These are phyloP conservation scores for Amaurobius ferox DNA, from an alignment of 2,888 invertebrate genomes.

Conservation along the genomic window DNA sequence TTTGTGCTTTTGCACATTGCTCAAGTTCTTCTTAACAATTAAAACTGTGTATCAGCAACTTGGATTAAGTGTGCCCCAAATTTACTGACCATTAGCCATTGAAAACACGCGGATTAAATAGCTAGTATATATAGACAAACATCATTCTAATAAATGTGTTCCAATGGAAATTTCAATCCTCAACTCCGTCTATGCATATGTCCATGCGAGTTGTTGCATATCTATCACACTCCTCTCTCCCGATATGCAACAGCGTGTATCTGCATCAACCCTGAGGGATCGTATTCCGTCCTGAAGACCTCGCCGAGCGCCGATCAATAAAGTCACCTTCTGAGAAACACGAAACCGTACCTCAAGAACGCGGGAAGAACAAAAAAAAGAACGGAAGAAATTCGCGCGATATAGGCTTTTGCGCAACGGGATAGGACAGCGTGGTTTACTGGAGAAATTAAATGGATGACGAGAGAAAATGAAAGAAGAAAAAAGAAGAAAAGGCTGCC, in stretches of 20 bases:
- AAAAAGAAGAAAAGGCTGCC: not conserved
- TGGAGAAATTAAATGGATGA: conserved; percentile 4
- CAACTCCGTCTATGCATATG: not conserved
- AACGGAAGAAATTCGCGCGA: conserved; percentile 1
- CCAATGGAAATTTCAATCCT: too few species aligned
- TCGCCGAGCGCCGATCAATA: conserved; percentile 8
- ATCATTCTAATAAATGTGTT: too few species aligned
- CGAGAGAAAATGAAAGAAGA: not conserved
- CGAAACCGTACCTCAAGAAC: not conserved
- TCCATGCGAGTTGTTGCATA: not conserved
- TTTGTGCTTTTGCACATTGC: too few species aligned
- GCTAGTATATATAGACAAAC: too few species aligned
- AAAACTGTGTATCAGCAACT: too few species aligned
- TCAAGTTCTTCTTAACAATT: too few species aligned
- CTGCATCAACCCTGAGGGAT: not conserved
- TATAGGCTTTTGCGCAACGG: conserved; percentile 1
- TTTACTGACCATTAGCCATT: too few species aligned
- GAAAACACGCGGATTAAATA: too few species aligned
- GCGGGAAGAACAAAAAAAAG: not conserved
- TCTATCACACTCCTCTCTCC: not conserved
- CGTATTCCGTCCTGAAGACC: conserved; percentile 2
- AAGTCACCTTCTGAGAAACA: not conserved
- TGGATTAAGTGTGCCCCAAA: too few species aligned
- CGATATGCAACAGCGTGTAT: conserved; percentile 14
- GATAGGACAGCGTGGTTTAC: not conserved